Conservation (phyloP, 2,113 vertebrate genomes). For the Scalopus aquaticus region DNA sequence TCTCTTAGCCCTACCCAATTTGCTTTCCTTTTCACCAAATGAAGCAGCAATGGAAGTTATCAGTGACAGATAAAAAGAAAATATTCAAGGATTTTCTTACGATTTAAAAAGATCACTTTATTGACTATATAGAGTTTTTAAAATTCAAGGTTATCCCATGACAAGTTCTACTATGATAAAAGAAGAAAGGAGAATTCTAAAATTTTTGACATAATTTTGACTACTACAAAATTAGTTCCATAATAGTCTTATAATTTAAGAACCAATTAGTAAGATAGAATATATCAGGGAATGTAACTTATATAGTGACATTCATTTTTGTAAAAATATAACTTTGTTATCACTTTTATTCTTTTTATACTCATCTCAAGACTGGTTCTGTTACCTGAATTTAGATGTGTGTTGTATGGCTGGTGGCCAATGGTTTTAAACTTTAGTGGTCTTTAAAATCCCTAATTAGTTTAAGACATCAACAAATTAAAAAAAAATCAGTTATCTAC, state of each 20-base stretch:
- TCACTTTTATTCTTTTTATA: neutral
- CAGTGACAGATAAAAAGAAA: neutral
- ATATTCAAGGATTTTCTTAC: neutral
- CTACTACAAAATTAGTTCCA: neutral
- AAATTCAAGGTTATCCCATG: neutral
- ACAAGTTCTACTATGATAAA: constrained; percentile 14
- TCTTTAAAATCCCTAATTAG: neutral
- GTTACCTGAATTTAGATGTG: neutral
- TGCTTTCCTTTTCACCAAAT: neutral
- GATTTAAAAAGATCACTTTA: neutral
- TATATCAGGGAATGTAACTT: neutral
- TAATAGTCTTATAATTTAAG: neutral
- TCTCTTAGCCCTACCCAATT: neutral
- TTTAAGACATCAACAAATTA: neutral
- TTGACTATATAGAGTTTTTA: neutral
- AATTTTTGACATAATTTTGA: neutral
- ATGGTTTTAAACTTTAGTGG: neutral
- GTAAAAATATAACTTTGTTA: neutral
- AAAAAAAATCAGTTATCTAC: neutral
- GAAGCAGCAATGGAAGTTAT: neutral
- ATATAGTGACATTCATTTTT: neutral
- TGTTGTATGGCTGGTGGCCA: neutral
- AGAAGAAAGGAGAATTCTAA: neutral
- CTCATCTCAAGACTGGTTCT: neutral
- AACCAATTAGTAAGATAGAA: neutral